phyloP scores from a whole-genome alignment of 2,113 vertebrate species.

The Murina feae region DNA sequence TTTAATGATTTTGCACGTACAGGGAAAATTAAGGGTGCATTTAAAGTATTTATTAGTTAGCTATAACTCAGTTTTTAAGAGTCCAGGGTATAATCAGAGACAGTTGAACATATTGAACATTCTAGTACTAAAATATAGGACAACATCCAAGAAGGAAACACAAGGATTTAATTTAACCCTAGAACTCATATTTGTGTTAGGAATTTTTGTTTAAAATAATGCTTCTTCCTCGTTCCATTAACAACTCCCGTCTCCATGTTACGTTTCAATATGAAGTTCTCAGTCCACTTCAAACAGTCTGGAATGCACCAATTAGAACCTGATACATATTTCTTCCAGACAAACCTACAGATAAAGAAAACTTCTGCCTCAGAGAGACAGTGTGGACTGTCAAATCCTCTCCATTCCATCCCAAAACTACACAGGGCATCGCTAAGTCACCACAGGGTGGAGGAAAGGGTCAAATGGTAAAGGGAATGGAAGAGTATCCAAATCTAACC shows the following conservation, averaged over 20 bases:
- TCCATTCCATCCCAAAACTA: not conserved
- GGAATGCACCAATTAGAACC: not conserved
- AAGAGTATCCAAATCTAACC: not conserved
- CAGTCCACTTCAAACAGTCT: not conserved
- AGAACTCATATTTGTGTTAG: not conserved
- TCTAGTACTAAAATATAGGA: not conserved
- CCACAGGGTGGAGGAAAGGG: not conserved
- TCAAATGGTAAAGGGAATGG: not conserved
- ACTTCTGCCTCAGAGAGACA: fast-evolving
- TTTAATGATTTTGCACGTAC: not conserved
- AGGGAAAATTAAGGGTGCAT: not conserved
- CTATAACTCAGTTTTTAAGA: not conserved
- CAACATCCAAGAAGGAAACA: not conserved
- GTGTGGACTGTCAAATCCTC: not conserved
- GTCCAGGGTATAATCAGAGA: not conserved
- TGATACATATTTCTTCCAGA: not conserved
- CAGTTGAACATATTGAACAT: not conserved
- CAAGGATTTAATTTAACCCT: not conserved
- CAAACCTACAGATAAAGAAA: not conserved
- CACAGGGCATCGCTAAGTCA: not conserved
- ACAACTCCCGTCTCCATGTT: not conserved
- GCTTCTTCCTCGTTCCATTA: not conserved
- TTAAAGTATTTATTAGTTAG: slow-evolving; percentile 27
- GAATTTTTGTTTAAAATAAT: not conserved
- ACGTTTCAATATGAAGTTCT: not conserved